These are phyloP conservation scores for Canis aureus DNA, from an alignment of 2,113 vertebrate species.

Conservation along the genomic window DNA sequence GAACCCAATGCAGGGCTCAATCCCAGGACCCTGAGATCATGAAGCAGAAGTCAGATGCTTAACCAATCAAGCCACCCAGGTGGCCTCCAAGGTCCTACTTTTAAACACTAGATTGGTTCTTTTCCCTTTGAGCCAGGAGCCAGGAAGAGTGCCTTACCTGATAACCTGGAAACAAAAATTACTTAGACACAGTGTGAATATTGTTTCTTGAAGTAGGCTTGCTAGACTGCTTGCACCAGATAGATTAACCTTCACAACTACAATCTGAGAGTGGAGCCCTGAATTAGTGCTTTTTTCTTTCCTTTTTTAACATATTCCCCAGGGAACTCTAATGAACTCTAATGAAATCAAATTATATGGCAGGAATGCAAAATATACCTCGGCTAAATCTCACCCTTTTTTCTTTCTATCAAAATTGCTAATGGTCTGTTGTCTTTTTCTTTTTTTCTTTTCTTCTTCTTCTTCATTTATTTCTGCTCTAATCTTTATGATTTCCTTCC, in stretches of 20 bases:
- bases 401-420: neutral
- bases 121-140: neutral
- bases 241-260: neutral
- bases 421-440: neutral
- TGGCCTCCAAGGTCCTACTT: neutral
- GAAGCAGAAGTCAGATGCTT: neutral
- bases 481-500: neutral
- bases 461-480: neutral
- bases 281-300: neutral
- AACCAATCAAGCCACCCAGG: neutral
- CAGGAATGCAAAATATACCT: neutral
- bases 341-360: neutral
- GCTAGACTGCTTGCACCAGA: neutral
- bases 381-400: neutral
- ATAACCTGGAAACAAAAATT: neutral
- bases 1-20: neutral
- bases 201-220: neutral
- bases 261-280: neutral
- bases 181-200: neutral
- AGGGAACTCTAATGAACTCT: neutral
- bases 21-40: too few relatives aligned
- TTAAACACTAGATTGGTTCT: neutral
- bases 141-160: neutral
- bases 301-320: neutral
- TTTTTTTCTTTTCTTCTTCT: neutral